Evolutionary conservation across 2,888 invertebrate species (phyloP).

Genomic region (Cataglyphis rosenhaueri): DNA sequence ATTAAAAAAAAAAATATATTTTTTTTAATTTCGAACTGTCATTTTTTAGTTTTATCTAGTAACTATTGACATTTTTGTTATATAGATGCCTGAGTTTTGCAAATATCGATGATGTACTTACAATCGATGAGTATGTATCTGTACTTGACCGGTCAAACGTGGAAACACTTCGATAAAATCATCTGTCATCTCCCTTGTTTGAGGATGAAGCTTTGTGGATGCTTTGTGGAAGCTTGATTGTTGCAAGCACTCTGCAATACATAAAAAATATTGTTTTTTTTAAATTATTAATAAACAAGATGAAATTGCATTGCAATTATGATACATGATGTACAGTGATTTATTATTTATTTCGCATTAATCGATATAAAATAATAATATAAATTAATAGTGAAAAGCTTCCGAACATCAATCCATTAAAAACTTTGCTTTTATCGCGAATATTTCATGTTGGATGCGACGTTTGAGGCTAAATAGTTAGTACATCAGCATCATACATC

Average conservation of each 20-base stretch:
- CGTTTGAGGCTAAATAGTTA: neutral
- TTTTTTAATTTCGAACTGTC: neutral
- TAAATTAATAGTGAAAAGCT: conserved; percentile 6
- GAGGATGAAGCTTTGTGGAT: neutral
- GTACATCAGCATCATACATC: neutral
- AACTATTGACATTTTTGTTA: neutral
- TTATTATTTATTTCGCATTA: conserved; percentile 9
- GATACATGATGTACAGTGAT: neutral
- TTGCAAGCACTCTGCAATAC: neutral
- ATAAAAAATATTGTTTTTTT: neutral
- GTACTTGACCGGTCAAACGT: neutral
- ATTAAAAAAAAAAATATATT: neutral
- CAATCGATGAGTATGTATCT: neutral
- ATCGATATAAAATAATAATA: neutral
- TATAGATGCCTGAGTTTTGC: neutral
- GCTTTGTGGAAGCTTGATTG: neutral
- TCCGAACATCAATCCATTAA: neutral
- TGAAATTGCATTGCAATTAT: neutral
- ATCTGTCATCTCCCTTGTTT: neutral
- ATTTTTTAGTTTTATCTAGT: neutral
- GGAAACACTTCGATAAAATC: neutral
- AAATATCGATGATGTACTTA: neutral
- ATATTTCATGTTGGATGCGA: neutral
- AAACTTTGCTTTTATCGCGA: neutral
- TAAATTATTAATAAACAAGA: neutral